These are phyloP conservation scores for Chrysodeixis includens DNA, from an alignment of 2,888 invertebrate species.

Conservation along the genomic window DNA sequence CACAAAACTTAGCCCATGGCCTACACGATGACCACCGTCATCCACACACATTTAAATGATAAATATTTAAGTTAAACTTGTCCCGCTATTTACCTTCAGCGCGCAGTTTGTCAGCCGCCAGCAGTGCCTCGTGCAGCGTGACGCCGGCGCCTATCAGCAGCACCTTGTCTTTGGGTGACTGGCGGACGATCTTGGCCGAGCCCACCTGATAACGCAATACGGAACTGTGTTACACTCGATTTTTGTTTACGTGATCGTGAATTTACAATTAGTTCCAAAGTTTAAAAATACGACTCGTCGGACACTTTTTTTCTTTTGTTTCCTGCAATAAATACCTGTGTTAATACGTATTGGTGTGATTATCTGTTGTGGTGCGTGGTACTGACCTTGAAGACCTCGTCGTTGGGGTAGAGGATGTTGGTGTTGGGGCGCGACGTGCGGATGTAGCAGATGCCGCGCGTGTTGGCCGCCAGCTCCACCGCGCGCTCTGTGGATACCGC, in stretches of 20 bases:
- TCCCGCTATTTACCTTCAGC: conserved; percentile 71
- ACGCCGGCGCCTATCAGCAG: conserved; percentile 98
- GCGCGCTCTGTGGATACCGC: conserved; percentile 98
- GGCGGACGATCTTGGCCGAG: conserved; percentile 93
- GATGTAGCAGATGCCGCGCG: conserved; percentile 98
- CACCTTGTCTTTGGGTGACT: conserved; percentile 93
- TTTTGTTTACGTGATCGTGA: too few relatives aligned
- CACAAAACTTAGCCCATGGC: too few relatives aligned
- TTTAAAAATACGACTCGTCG: too few relatives aligned
- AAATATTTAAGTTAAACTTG: too few relatives aligned
- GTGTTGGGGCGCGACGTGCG: conserved; percentile 98
- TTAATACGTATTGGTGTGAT: too few relatives aligned
- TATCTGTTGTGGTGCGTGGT: not conserved
- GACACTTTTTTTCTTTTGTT: too few relatives aligned
- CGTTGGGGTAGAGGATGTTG: conserved; percentile 94
- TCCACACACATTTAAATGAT: too few relatives aligned
- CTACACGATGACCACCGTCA: too few relatives aligned
- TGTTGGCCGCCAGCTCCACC: conserved; percentile 98
- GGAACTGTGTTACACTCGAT: not conserved
- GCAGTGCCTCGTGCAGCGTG: conserved; percentile 96
- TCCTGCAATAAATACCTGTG: too few relatives aligned
- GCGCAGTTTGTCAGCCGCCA: conserved; percentile 94
- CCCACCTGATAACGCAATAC: conserved; percentile 88
- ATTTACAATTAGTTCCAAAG: too few relatives aligned
- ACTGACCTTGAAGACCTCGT: conserved; percentile 93